Evolutionary conservation across 2,113 vertebrate species (phyloP), one percentile per base, ranked within the genome.

Genomic region (Platycercus adscitus): DNA sequence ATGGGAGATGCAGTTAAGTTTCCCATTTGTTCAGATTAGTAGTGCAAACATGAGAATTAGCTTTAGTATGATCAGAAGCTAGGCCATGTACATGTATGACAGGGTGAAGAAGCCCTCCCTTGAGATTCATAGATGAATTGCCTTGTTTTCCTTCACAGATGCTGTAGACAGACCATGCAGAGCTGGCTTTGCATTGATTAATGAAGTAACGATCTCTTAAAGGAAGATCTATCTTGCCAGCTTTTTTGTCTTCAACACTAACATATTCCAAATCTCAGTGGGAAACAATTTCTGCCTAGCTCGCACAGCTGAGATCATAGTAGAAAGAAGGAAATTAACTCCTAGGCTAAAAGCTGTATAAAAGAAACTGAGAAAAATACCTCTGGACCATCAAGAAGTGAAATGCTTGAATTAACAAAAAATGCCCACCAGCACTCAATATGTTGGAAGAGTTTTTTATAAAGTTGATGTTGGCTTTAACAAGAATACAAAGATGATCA

Each of bases 381-480:
- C 35, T 44, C 53, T 80, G 49, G 31, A 77, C 91, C 53, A 80
- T 77, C 63, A 95, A 65, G 94, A 96, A 91, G 28, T 41, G n/a
- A 95, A 89, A 91, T 55, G 13, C 56, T 72, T 82, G 16, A 77
- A 79, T 26, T 85, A 84, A 94, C 76, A 4, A 69, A 53, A 85
- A 95, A 79, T 82, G 7, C 41, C 21, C 31, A 61, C 6, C 26
- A 91, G 41, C 41, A 56, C 17, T 64, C 8, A 76, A 2, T 56
- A 31, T 65, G 11, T n/a, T 68, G 21, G 10, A 81, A 41, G 52
- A 71, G 17, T 7, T 73, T 87, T 87, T 85, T 11, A 43, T 49
- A 89, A 92, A 80, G 58, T 17, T 73, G 26, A 35, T 47, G 7
- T 29, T 86, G 61, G 58, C 49, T 55, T 87, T 84, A 78, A 29